A percentile compares a stretch with the other conserved stretches of the same genome.
phyloP scores from a whole-genome alignment of 2,113 vertebrate genomes.

The Sitta europaea region DNA sequence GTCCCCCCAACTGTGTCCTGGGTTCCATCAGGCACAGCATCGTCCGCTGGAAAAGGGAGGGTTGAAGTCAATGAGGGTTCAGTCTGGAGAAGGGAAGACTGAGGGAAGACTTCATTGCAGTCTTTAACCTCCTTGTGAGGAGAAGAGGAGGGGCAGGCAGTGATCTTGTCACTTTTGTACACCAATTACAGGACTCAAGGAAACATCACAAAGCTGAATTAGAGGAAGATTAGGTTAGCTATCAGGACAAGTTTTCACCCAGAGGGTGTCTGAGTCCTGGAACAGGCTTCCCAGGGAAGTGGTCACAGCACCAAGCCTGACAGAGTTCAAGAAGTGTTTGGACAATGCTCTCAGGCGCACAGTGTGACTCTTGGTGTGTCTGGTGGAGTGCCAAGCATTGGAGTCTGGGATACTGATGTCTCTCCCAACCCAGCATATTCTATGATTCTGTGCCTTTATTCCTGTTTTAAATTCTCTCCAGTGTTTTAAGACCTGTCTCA shows the following conservation, averaged over 20 bases:
- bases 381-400: rapidly evolving
- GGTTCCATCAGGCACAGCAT: neutral
- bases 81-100: neutral
- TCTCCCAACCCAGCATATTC: neutral
- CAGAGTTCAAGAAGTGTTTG: neutral
- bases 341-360: neutral
- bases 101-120: neutral
- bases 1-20: no score
- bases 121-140: neutral
- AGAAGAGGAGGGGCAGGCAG: neutral
- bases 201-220: neutral
- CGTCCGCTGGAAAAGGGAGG: rapidly evolving
- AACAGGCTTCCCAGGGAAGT: neutral
- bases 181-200: neutral
- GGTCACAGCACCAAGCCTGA: neutral
- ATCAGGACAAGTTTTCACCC: neutral
- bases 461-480: neutral
- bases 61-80: neutral
- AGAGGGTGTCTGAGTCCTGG: rapidly evolving
- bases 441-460: neutral
- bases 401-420: neutral
- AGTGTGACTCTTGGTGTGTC: neutral
- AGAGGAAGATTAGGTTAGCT: neutral
- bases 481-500: neutral
- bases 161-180: neutral